Base-by-base conservation (phyloP, 1,140 invertebrate genomes). In the Trichonephila clavata region DNA sequence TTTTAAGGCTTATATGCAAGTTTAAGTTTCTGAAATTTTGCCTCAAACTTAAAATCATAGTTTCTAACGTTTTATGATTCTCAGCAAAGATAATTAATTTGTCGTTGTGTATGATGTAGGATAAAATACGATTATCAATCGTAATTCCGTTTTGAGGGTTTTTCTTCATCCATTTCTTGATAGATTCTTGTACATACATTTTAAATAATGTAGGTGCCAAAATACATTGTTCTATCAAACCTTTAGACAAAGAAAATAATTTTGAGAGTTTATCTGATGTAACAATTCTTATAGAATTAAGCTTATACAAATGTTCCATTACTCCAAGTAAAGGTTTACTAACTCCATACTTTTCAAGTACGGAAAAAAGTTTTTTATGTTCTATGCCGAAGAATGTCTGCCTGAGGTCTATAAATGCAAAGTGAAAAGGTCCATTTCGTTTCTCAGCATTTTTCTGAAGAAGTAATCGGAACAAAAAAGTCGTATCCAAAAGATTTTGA, bases 401-500 rank as follows among this genome's bases (percentile, higher is more conserved):
- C 21, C 60, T 61, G 13, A 90, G 81, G 81, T 90, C 68, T 43
- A 90, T 21, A 7, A 90, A 39, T 18, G 59, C 50, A 24, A 39
- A 60, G 81, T 90, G 89, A 14, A 90, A 61, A 32, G 59, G 24
- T n/a, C 7, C 16, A 39, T 80, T 81, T 90, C 59, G 65, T 61
- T 90, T 90, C 2, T 32, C 71, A 20, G 71, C 89, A 77, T 24
- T 57, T 43, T 90, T 90, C 57, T 90, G 89, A 57, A 90, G 20
- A 2, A 90, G 27, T 2, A 59, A 16, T n/a, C 89, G 59, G 20
- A 92, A 8, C 8, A 50, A 50, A 84, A 84, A 84, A 63, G 14
- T 57, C 57, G 77, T 13, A 84, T 84, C 21, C n/a, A 68, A 92
- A 57, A 10, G 39, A 20, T 59, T 24, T 50, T 57, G 24, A 18